Percentiles rank a stretch among this genome's conserved stretches.
phyloP scores from a whole-genome alignment of 2,888 invertebrate species.

The Steromphala cineraria region DNA sequence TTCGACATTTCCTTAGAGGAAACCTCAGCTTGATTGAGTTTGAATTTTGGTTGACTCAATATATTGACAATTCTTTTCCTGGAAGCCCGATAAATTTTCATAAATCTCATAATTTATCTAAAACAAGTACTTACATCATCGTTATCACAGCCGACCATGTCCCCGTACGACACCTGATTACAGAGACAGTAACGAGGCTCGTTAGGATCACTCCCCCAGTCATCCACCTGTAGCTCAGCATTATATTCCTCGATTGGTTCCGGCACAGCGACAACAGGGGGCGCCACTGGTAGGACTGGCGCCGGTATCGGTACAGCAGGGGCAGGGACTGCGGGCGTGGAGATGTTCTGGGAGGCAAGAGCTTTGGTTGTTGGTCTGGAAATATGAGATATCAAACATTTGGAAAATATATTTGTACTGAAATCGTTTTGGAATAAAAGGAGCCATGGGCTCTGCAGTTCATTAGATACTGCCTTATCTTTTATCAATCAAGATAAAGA shows the following conservation, averaged over 20 bases:
- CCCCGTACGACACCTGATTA: slow-evolving; percentile 97
- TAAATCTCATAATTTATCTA: no score
- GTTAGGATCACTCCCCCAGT: slow-evolving; percentile 96
- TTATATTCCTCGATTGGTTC: slow-evolving; percentile 66
- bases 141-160: slow-evolving; percentile 99
- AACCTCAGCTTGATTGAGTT: no score
- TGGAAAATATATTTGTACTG: neutral
- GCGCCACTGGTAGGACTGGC: slow-evolving; percentile 71
- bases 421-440: no score
- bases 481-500: no score
- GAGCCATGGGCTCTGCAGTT: no score
- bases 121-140: slow-evolving; percentile 84
- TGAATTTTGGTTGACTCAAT: no score
- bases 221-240: slow-evolving; percentile 75
- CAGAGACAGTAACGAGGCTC: slow-evolving; percentile 97
- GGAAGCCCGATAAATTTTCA: no score
- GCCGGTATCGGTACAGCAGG: slow-evolving; percentile 27
- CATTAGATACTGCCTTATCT: no score
- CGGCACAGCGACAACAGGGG: slow-evolving; percentile 58
- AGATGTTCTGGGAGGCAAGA: slow-evolving; percentile 50
- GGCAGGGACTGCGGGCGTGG: slow-evolving; percentile 31
- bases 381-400: neutral
- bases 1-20: no score
- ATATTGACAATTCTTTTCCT: no score
- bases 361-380: slow-evolving; percentile 65